These are phyloP conservation scores for Dipodomys spectabilis DNA, from an alignment of 2,113 vertebrate genomes.

Conservation along the genomic window DNA sequence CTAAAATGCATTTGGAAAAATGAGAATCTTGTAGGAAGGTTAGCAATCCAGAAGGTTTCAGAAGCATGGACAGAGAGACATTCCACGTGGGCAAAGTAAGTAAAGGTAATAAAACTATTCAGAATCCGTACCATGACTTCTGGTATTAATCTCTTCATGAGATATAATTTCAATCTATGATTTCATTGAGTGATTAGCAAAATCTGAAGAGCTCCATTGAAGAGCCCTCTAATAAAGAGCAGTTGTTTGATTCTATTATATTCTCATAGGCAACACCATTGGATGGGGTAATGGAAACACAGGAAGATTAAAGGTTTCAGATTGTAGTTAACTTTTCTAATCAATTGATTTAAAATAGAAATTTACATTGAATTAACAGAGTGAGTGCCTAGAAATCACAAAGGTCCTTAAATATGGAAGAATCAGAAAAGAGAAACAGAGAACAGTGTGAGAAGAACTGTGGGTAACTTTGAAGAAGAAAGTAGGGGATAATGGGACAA, in stretches of 20 bases:
- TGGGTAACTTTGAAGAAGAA: neutral
- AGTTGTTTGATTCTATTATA: neutral
- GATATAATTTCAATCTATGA: neutral
- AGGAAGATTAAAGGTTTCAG: constrained; percentile 18
- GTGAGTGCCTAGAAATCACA: neutral
- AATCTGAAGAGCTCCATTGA: neutral
- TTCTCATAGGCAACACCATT: neutral
- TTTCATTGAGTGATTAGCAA: neutral
- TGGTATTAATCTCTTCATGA: neutral
- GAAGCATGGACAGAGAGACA: neutral
- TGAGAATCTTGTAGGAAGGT: neutral
- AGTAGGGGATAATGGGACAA: neutral
- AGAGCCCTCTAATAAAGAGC: neutral
- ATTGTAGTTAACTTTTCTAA: constrained; percentile 11
- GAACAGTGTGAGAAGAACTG: neutral
- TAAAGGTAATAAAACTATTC: neutral
- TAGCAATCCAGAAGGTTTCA: neutral
- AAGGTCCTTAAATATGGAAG: neutral
- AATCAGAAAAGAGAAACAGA: neutral
- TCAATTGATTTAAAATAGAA: constrained; percentile 6
- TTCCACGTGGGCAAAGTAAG: neutral
- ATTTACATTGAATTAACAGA: neutral
- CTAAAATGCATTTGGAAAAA: neutral
- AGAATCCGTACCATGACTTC: neutral
- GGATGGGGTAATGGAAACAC: neutral